Evolutionary conservation across 1,140 invertebrate species (phyloP), one percentile per base, ranked within the genome.

Genomic region (Aphelinus atriplicis): DNA sequence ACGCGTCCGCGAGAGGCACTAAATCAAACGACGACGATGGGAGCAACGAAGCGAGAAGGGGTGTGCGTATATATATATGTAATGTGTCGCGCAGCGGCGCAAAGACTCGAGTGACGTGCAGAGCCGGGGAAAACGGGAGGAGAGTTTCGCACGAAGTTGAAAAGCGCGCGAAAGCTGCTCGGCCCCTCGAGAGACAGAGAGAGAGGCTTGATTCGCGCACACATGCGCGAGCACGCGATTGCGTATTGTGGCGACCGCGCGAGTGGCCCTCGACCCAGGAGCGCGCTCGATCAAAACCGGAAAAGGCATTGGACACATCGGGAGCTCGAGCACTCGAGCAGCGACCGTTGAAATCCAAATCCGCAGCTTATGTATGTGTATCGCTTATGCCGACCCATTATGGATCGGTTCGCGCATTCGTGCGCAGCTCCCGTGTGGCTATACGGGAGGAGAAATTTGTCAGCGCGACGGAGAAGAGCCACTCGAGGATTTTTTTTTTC

Each of bases 211-310:
- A 53, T 53, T 9, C 51, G 51, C 51, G 9, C 4, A 53, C 51
- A 9, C 9, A 53, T 53, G 26, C 26, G 26, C 26, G 26, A 47
- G 45, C 7, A 58, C 7, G 57, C 67, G 53, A 61, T 58, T 43
- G 84, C 84, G 80, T 81, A 81, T 70, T 86, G 26, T 26, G 26
- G 26, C 26, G 26, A 26, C 26, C 26, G 26, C 26, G 26, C 81
- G 80, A 87, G 86, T 80, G 85, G 81, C 26, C 26, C 26, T 26
- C 26, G 26, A 26, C 26, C 26, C 26, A 26, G 26, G 26, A 26
- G 26, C 26, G 26, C 84, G 84, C 85, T 87, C 85, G 77, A 87
- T 87, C 85, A 87, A 85, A 84, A 77, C 71, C 80, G 79, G 81
- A 83, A 86, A 84, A 82, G 60, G 79, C 80, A 81, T 81, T 82